Percentiles rank a stretch among this genome's conserved stretches.
These are phyloP conservation scores for Ephydatia muelleri DNA, from an alignment of 37 sponge, comb jelly and placozoan genomes.

Conservation along the genomic window DNA sequence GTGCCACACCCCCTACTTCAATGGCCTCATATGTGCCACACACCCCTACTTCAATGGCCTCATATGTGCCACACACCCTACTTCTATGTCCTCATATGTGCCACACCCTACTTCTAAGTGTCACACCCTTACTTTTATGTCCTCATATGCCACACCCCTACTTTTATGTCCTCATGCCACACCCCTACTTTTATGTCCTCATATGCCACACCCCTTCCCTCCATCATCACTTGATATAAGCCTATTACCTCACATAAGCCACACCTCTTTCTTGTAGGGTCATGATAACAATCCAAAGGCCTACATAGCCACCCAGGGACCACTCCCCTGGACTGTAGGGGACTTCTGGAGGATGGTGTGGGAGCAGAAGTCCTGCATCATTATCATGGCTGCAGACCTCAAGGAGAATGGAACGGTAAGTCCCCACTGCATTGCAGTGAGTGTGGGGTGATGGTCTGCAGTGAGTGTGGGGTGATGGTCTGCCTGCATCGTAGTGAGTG, in stretches of 20 bases:
- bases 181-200: too few relatives aligned
- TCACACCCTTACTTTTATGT: too few relatives aligned
- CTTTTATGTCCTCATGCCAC: too few relatives aligned
- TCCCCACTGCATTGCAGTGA: not conserved
- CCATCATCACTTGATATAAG: not conserved
- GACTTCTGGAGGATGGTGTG: slow-evolving; percentile 96
- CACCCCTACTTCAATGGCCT: too few relatives aligned
- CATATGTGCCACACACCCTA: too few relatives aligned
- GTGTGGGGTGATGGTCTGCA: too few relatives aligned
- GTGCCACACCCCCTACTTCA: too few relatives aligned
- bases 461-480: too few relatives aligned
- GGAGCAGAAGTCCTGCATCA: slow-evolving; percentile 67
- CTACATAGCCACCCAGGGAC: slow-evolving; percentile 89
- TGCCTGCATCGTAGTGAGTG: not conserved
- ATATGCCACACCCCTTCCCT: not conserved
- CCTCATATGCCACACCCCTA: too few relatives aligned
- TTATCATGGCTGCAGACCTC: slow-evolving; percentile 80
- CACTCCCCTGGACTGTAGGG: slow-evolving; percentile 61
- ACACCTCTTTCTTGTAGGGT: slow-evolving; percentile 22
- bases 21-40: too few relatives aligned
- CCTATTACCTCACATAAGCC: not conserved
- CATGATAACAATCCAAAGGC: slow-evolving; percentile 30
- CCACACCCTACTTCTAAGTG: too few relatives aligned
- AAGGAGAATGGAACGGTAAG: slow-evolving; percentile 63
- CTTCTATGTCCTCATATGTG: too few relatives aligned